Base-by-base conservation (phyloP, 30 jellyfish, hydroid and myxozoan genomes). In the Aurelia sp. region DNA sequence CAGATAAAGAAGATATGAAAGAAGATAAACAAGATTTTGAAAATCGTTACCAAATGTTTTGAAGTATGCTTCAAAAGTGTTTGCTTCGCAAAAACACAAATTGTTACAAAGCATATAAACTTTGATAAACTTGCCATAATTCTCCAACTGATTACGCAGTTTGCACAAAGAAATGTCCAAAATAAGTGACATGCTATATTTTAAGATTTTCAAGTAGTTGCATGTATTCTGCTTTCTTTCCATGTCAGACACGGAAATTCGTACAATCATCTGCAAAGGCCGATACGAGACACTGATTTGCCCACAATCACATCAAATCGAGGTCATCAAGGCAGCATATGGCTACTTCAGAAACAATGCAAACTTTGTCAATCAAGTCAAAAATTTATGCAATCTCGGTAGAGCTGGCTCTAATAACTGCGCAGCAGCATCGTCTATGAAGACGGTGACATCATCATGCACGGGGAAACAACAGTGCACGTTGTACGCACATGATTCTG, bases 211-310 rank as follows among this genome's bases (percentile, higher is more conserved):
- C 50, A 37, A 37, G 50, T 5, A 37, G 27, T 17, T n/a, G n/a
- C n/a, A 17, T 66, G 2, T 17, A 18, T 15, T 35, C n/a, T 76
- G 7, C 44, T 0, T 31, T 16, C 15, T 22, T 7, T 22, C n/a
- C 41, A 13, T 11, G 11, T 8, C 60, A 81, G 91, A 81, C 52
- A 81, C 83, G 30, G 78, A 67, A 0, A 51, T 81, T 22, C 91
- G 76, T 8, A 63, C 57, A 15, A 55, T 81, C 22, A 55, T 81
- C 84, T 81, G 91, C 91, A 47, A 44, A 16, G 91, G 91, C 30
- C 91, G 91, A 13, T 81, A 81, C 71, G 91, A 81, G 76, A 57
- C 91, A 6, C 67, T 81, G 50, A 67, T 40, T 8, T 81, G 91
- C 76, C 91, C 91, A 81, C 4, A 23, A 44, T 60, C 66, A 20